Evolutionary conservation across 2,888 invertebrate genomes (phyloP), one percentile per base, ranked within the genome.

Genomic region (Leistus spinibarbis): DNA sequence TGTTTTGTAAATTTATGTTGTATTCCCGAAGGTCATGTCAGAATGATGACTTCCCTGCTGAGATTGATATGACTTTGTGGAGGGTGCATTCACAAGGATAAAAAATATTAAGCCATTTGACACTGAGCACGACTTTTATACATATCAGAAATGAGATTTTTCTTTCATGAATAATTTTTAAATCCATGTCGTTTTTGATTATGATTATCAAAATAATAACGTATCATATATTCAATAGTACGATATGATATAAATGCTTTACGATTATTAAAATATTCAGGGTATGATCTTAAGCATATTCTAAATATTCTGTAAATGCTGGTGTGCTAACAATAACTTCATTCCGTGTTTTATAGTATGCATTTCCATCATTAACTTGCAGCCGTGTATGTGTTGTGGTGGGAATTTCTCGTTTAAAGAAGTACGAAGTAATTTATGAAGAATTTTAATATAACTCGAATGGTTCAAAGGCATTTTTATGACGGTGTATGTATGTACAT

Each of bases 391-490:
- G 16, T 16, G 17, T 5, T 3, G 17, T 19, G 17, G 57, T 57
- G 57, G 2, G 57, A 57, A 57, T 57, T 57, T 57, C 57, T 57
- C 57, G 16, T 57, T n/a, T 57, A n/a, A 57, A 57, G 57, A 57
- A 57, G 3, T 57, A 5, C 65, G 65, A 16, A 27, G 57, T 73
- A 65, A 73, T 73, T 73, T 73, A 73, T 73, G 67, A 73, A 73
- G 73, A 73, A 73, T 73, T 73, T 73, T 73, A 73, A 73, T 73
- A 73, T 73, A 73, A 73, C 65, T 63, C 66, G 56, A 40, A 67
- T 60, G 27, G 67, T 73, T 73, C 73, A 73, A 73, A 73, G 73
- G 73, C 66, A 72, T 72, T 72, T 72, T 73, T 66, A 73, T 60
- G 73, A 73, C 54, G n/a, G n/a, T n/a, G n/a, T n/a, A 27, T 27